Evolutionary conservation across 2,113 vertebrate genomes (phyloP).

Genomic region (Brachyhypopomus occidentalis): DNA sequence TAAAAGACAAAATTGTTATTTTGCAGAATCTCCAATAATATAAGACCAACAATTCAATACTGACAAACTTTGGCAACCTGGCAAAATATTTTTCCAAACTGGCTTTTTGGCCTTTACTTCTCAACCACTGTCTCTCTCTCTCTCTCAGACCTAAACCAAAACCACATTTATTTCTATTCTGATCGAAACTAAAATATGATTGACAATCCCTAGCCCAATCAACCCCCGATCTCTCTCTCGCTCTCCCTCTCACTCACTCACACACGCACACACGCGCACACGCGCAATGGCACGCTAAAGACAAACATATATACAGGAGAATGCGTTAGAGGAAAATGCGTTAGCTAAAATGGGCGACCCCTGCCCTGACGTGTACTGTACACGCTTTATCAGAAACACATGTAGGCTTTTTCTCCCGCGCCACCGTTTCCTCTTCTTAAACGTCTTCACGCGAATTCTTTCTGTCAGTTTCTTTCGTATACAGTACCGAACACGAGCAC

Average conservation of each 20-base stretch:
- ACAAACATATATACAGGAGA: conserved; percentile 43
- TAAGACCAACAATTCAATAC: neutral
- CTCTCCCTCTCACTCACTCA: neutral
- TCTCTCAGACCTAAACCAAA: conserved; percentile 36
- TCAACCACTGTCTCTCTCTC: neutral
- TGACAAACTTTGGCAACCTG: neutral
- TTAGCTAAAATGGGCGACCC: conserved; percentile 41
- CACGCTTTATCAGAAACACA: conserved; percentile 53
- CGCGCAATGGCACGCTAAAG: conserved; percentile 21
- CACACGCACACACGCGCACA: neutral
- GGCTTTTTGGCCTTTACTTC: neutral
- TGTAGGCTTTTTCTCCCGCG: conserved; percentile 16
- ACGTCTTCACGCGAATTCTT: conserved; percentile 35
- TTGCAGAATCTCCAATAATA: too few relatives aligned
- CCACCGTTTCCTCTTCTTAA: conserved; percentile 13
- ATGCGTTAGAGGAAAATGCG: conserved; percentile 14
- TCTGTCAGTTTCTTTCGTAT: conserved; percentile 45
- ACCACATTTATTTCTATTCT: conserved; percentile 16
- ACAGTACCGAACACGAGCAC: conserved; percentile 38
- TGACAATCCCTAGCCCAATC: conserved; percentile 16
- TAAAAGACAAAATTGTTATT: neutral
- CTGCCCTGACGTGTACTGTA: conserved; percentile 34
- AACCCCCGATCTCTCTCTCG: neutral
- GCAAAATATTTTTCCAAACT: neutral
- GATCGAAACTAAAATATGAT: conserved; percentile 27